Base-by-base conservation (phyloP, 2,113 vertebrate species). In the Brienomyrus brachyistius region DNA sequence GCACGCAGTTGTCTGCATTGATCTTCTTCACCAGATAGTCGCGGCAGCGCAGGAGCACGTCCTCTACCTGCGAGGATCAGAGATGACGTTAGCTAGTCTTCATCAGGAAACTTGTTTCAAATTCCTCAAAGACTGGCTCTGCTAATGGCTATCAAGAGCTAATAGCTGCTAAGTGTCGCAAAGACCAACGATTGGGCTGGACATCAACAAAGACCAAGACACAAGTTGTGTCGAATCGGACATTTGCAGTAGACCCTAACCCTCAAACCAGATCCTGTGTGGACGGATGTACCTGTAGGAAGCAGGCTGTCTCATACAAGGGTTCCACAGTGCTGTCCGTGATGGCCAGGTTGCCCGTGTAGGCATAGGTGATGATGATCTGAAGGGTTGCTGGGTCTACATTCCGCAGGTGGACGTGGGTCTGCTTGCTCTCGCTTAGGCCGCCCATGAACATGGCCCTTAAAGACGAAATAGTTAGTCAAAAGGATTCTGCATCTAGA, bases 391-490 rank as follows among this genome's bases (percentile, higher is more conserved):
- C 95, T 0, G 98, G 96, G 92, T 99, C 98, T 95, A 99, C 98
- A 21, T 98, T 99, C 94, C 97, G 96, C 94, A 99, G 94, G 92
- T 98, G 97, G 5, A 99, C 96, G 0, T 99, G 98, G 5, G 98
- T 98, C 94, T 99, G 98, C 91, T 98, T 99, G 92, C 98, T 99
- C 93, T 99, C 98, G 4, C 98, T 99, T 15, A 99, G 96, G 91
- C 98, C 98, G 0, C 98, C 98, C 98, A 99, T 98, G 94, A 99
- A 99, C 98, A 99, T 99, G 48, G 98, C 98, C 94, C 98, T 99
- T 89, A 86, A 83, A 50, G 59, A n/a, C 9, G 74, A 15, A 51
- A 86, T 70, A 52, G 86, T 88, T 74, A 89, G 23, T 23, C 74
- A 40, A 66, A 48, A 88, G 0, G 1, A 45, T 77, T 40, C 70